Evolutionary conservation across 2,797 vertebrate species (phyloP).

Genomic region (Rhinoraja longicauda): DNA sequence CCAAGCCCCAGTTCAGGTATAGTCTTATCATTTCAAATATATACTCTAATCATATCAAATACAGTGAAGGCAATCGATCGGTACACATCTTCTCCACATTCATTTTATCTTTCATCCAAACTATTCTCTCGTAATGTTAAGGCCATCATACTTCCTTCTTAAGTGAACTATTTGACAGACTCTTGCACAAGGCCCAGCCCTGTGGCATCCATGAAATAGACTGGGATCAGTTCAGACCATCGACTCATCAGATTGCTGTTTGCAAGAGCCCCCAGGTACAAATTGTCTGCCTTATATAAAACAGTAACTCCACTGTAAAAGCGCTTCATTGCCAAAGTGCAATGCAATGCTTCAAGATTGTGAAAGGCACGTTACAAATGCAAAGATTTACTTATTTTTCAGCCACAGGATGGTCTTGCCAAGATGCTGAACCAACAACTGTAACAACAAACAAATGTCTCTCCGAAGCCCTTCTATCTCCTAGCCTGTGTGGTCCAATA

Average conservation of each 20-base stretch:
- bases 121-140: too few species aligned
- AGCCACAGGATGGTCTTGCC: neutral
- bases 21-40: too few species aligned
- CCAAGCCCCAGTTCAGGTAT: neutral
- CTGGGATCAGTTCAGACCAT: too few species aligned
- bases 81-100: too few species aligned
- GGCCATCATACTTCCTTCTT: too few species aligned
- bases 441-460: neutral
- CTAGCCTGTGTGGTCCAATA: neutral
- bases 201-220: too few species aligned
- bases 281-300: neutral
- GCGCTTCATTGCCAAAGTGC: neutral
- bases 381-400: neutral
- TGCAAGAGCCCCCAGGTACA: neutral
- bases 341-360: neutral
- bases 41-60: too few species aligned
- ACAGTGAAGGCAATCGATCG: too few species aligned
- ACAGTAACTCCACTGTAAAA: neutral
- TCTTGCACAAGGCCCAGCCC: too few species aligned
- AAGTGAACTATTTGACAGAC: too few species aligned
- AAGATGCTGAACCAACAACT: neutral
- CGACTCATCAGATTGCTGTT: neutral
- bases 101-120: too few species aligned
- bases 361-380: neutral
- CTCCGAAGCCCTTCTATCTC: too few species aligned